phyloP scores from a whole-genome alignment of 2,888 invertebrate species.

The Perizoma flavofasciatum region DNA sequence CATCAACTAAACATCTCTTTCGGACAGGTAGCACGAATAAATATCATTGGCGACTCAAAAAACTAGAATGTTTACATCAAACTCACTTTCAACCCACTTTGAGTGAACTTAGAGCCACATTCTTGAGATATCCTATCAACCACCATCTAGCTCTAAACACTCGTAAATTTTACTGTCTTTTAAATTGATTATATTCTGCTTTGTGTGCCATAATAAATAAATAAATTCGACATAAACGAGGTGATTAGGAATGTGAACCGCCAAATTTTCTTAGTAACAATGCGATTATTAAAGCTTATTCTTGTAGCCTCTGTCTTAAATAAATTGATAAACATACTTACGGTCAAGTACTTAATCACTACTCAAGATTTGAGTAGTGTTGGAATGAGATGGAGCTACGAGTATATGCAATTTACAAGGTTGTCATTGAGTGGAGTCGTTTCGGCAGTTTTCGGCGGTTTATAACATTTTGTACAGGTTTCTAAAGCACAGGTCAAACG shows the following conservation, averaged over 20 bases:
- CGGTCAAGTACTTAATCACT: too few species aligned
- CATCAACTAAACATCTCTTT: slow-evolving; percentile 26
- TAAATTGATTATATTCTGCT: too few species aligned
- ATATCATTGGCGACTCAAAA: slow-evolving; percentile 37
- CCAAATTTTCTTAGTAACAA: slow-evolving; percentile 2
- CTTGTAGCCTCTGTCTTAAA: slow-evolving; percentile 9
- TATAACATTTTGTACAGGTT: too few species aligned
- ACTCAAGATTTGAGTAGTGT: not conserved
- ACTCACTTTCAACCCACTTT: slow-evolving; percentile 38
- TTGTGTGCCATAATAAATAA: too few species aligned
- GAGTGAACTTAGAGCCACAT: slow-evolving; percentile 30
- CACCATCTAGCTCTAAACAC: too few species aligned
- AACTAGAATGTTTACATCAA: slow-evolving; percentile 35
- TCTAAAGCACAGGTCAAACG: too few species aligned
- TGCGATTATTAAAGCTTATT: not conserved
- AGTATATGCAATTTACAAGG: too few species aligned
- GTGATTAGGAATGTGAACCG: slow-evolving; percentile 13
- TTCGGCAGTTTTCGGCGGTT: too few species aligned
- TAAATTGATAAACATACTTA: slow-evolving; percentile 9
- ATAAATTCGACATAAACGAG: too few species aligned
- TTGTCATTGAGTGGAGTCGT: too few species aligned
- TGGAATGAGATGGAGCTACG: not conserved
- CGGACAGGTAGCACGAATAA: slow-evolving; percentile 35
- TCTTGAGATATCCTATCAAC: slow-evolving; percentile 27
- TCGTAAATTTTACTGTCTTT: too few species aligned